Evolutionary conservation across 2,888 invertebrate species (phyloP), one percentile per base, ranked within the genome.

Genomic region (Coronaproctus castanopsis): DNA sequence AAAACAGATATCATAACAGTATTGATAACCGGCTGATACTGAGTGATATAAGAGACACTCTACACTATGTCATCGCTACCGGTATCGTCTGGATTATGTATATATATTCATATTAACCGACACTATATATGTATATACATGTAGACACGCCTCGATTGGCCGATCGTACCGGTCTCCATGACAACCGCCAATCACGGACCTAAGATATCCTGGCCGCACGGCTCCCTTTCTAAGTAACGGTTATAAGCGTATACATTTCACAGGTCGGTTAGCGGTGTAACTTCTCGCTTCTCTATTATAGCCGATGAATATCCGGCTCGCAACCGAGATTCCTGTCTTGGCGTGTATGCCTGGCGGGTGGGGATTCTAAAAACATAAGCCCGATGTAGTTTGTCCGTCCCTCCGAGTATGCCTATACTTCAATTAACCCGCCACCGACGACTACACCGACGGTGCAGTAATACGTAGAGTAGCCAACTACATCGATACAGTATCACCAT

Each of bases 161-260:
- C 61, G 58, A 59, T 60, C 57, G 73, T 67, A 66, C 64, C 67
- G 68, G 72, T 71, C 68, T 67, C 72, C 71, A 69, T 72, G 70
- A 71, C 69, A 68, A 71, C 73, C 66, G 69, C 70, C 69, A 69
- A 66, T 66, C 66, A 62, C 66, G 68, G n/a, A n/a, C n/a, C n/a
- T n/a, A n/a, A n/a, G n/a, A n/a, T n/a, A n/a, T n/a, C n/a, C n/a
- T n/a, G 67, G 59, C 65, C 65, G 62, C 65, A 55, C 55, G 55
- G 36, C 36, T 5, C 14, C 36, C 5, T 54, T 59, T 50, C 51
- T 55, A 50, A 55, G 59, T 59, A n/a, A n/a, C n/a, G n/a, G n/a
- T n/a, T n/a, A n/a, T n/a, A 59, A 59, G 59, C 62, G 65, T 62
- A 60, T 64, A 63, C 55, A 62, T 64, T 64, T 63, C 64, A 64